Evolutionary conservation across 1,140 invertebrate genomes (phyloP).

Genomic region (Heliconius hermathena): DNA sequence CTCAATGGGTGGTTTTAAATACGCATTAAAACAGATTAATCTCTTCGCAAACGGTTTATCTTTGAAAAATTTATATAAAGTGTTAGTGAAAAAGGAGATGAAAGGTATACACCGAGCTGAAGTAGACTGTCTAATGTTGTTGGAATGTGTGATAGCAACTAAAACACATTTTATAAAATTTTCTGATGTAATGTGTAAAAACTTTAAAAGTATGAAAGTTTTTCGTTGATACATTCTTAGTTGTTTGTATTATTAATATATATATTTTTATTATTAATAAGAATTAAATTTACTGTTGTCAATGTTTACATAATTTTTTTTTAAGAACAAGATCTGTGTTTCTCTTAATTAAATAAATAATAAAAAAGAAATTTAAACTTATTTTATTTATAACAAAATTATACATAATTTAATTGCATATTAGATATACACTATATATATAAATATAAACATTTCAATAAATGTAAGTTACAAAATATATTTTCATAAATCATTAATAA

Average conservation of each 20-base stretch:
- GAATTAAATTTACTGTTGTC: background rate
- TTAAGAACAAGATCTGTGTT: background rate
- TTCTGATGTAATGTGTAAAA: background rate
- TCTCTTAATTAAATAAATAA: background rate
- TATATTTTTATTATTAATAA: background rate
- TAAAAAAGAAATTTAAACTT: background rate
- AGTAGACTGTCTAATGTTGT: slow-evolving; percentile 50
- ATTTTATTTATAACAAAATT: background rate
- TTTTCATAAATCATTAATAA: too few species aligned
- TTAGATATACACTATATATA: too few species aligned
- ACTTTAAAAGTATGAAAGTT: background rate
- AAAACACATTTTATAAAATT: slow-evolving; percentile 48
- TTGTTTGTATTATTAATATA: background rate
- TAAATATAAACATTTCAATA: too few species aligned
- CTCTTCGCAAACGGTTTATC: background rate
- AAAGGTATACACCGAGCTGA: slow-evolving; percentile 45
- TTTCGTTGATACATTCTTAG: background rate
- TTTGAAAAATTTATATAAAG: slow-evolving; percentile 7
- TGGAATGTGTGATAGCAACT: slow-evolving; percentile 78
- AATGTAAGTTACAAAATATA: too few species aligned
- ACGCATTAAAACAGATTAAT: background rate
- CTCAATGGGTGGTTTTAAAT: slow-evolving; percentile 48
- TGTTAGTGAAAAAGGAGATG: background rate
- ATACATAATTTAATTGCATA: background rate
- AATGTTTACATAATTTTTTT: background rate